Percentiles rank a stretch among this genome's conserved stretches.
These are phyloP conservation scores for Orthosia cruda DNA, from an alignment of 2,888 invertebrate species.

Conservation along the genomic window DNA sequence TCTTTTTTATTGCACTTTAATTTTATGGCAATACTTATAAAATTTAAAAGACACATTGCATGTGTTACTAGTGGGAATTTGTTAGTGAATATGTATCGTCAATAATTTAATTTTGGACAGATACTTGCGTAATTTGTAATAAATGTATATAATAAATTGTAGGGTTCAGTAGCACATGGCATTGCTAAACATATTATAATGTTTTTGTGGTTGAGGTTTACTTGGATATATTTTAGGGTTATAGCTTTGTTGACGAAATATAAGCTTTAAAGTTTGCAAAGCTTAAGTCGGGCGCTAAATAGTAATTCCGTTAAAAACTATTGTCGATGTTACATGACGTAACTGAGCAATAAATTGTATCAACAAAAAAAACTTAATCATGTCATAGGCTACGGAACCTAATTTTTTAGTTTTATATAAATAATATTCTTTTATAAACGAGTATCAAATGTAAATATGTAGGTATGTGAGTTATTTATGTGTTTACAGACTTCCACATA, in stretches of 20 bases:
- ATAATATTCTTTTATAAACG: constrained; percentile 40
- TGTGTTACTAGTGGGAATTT: constrained; percentile 9
- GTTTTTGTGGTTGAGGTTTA: constrained; percentile 24
- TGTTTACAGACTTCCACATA: constrained; percentile 30
- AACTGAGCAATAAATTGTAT: constrained; percentile 18
- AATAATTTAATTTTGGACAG: constrained; percentile 30
- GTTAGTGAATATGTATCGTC: constrained; percentile 6
- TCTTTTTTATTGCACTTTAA: constrained; percentile 8
- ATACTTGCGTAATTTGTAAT: constrained; percentile 43
- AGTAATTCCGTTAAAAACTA: constrained; percentile 11
- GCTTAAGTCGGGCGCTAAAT: constrained; percentile 35
- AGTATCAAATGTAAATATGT: constrained; percentile 53
- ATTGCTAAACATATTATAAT: constrained; percentile 11
- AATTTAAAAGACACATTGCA: constrained; percentile 34
- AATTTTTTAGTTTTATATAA: constrained; percentile 37
- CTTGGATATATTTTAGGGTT: constrained; percentile 12
- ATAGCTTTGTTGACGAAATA: constrained; percentile 36
- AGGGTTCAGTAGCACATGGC: constrained; percentile 45
- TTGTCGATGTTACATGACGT: constrained; percentile 29
- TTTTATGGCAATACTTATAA: constrained; percentile 3
- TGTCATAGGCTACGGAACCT: constrained; percentile 48
- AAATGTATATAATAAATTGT: constrained; percentile 44
- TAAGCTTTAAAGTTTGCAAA: constrained; percentile 23
- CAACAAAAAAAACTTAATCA: constrained; percentile 21
- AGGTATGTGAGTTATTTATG: constrained; percentile 26